Evolutionary conservation across 2,888 invertebrate species (phyloP).

Genomic region (Byasa hedistus): DNA sequence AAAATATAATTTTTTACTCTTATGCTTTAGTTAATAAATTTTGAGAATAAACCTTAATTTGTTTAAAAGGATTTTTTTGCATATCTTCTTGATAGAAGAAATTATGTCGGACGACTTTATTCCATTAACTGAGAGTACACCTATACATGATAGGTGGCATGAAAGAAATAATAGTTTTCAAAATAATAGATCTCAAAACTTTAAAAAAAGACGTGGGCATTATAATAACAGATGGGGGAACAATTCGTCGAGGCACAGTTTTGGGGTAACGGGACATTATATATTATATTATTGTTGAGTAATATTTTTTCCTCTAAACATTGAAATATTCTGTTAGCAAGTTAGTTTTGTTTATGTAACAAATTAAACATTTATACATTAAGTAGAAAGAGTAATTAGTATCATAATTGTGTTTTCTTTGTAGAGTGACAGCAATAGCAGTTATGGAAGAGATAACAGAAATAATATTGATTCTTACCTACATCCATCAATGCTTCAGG

Average conservation of each 20-base stretch:
- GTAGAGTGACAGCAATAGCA: constrained; percentile 65
- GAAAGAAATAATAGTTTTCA: constrained; percentile 46
- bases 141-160: constrained; percentile 54
- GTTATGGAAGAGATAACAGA: constrained; percentile 48
- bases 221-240: constrained; percentile 53
- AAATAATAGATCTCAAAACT: constrained; percentile 42
- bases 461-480: constrained; percentile 63
- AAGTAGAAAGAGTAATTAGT: background rate
- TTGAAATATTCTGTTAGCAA: background rate
- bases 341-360: background rate
- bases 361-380: background rate
- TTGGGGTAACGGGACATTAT: constrained; percentile 43
- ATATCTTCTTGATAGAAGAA: background rate
- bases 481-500: constrained; percentile 70
- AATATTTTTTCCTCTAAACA: background rate
- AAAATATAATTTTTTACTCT: background rate
- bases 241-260: constrained; percentile 55
- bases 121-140: constrained; percentile 70
- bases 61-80: background rate
- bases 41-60: background rate
- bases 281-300: background rate
- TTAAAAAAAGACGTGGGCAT: constrained; percentile 44
- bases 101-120: constrained; percentile 69
- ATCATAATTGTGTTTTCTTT: constrained; percentile 37
- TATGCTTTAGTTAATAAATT: background rate